Evolutionary conservation across 2,797 vertebrate species (phyloP).

Genomic region (Siniperca undulata): DNA sequence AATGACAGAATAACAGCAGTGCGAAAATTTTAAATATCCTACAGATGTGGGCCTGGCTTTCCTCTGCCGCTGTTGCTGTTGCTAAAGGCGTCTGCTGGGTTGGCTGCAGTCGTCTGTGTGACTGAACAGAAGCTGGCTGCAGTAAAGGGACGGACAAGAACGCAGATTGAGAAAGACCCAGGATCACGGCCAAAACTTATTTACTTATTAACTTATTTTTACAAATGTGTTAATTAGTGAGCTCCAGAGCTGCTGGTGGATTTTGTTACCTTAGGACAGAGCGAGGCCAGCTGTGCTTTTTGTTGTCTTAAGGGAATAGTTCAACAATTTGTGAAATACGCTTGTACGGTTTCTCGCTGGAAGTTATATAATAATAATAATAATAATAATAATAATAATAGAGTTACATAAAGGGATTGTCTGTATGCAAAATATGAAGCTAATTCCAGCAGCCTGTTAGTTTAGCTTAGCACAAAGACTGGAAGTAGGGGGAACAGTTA

Average conservation of each 20-base stretch:
- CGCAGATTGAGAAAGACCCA: too few species aligned
- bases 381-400: too few species aligned
- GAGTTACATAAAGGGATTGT: not conserved
- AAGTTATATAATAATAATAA: too few species aligned
- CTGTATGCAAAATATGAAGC: not conserved
- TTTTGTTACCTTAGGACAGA: constrained; percentile 3
- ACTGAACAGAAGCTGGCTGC: too few species aligned
- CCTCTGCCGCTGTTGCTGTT: too few species aligned
- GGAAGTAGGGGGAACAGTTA: not conserved
- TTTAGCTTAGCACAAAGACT: not conserved
- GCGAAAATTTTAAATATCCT: too few species aligned
- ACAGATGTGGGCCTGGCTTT: too few species aligned
- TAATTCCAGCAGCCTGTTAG: not conserved
- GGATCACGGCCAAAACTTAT: not conserved
- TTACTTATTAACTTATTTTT: not conserved
- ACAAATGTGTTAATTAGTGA: constrained; percentile 15
- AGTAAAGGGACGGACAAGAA: too few species aligned
- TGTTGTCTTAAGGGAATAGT: too few species aligned
- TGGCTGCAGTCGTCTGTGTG: too few species aligned
- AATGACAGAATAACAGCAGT: too few species aligned
- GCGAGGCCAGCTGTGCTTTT: not conserved
- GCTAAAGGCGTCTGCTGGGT: too few species aligned
- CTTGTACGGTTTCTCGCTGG: not conserved
- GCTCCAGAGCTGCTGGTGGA: constrained; percentile 2
- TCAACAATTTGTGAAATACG: not conserved